Evolutionary conservation across 2,888 invertebrate genomes (phyloP), one percentile per base, ranked within the genome.

Genomic region (Gortyna flavago): DNA sequence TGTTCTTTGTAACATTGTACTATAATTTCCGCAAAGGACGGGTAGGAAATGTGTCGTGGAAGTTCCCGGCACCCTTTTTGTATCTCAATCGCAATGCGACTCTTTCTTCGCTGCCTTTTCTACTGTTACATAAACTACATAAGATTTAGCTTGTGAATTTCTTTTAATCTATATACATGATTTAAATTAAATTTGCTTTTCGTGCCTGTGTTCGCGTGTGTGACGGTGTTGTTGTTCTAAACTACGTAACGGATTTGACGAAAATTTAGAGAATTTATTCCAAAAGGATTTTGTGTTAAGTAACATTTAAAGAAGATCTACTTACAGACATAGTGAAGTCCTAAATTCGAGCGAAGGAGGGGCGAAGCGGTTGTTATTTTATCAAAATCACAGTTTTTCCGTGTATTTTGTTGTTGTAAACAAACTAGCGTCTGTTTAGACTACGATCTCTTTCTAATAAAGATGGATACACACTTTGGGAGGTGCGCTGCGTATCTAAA

Each of bases 1-100:
- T 59, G 84, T 70, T 72, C 72, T 86, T 83, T 83, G 84, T 70
- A 41, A 57, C 51, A 71, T 62, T 69, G 77, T 82, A 38, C 75
- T 68, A 65, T 72, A 86, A 70, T 86, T 75, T 75, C 70, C 72
- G 72, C 61, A 32, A 83, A 35, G 35, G 44, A 72, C 21, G 54
- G 70, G 38, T 67, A 70, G 84, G 74, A 83, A 75, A 81, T 71
- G 62, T 62, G 71, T 57, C 51, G 41, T 51, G 72, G 74, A 72
- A 67, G 70, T 75, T 48, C 32, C 51, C 62, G 44, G 29, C 61
- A 68, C 13, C 72, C 70, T 54, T 54, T 75, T 67, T 67, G 35
- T 75, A 59, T 66, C 57, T 41, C 62, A 57, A 66, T 70, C 21
- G 61, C 7, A 21, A 62, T n/a, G 32, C 9, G n/a, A 57, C 25